Evolutionary conservation across 2,797 vertebrate species (phyloP), one percentile per base, ranked within the genome.

Genomic region (Lacerta agilis): DNA sequence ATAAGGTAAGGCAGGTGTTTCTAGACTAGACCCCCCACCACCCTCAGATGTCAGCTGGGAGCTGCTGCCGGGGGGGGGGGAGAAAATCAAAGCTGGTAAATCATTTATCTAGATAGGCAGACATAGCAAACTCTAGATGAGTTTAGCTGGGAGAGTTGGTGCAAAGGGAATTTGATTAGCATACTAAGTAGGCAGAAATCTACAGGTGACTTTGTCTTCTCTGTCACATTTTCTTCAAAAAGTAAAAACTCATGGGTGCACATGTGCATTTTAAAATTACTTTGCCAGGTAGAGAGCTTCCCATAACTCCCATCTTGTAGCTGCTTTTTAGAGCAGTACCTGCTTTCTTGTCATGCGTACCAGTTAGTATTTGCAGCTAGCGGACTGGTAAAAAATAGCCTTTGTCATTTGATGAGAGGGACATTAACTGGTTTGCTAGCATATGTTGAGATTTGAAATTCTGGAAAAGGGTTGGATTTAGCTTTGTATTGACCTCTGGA

Each of bases 11-110:
- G 18, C 58, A 79, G 78, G 77, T 88, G 82, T 85, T 73, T 38
- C 58, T 38, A 89, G 81, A 41, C 17, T 43, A 85, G 78, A 81
- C 58, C 78, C 67, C 58, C 78, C 67, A 73, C 78, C 41, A 72
- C 18, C 64, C 41, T 85, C 69, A 85, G 38, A 36, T 85, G 69
- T 88, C 78, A 58, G n/a, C 71, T 81, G 69, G 23, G 38, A 55
- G n/a, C 33, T 38, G 18, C 41, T 86, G 58, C 58, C 23, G 55
- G 71, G 73, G 87, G 41, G 2, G 11, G 13, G 15, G 4, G 81
- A 67, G 81, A 67, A 86, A 87, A 76, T 41, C 27, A 76, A 58
- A 81, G 27, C 78, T 86, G 83, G 83, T 89, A 85, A 89, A 89
- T 89, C 71, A 89, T 89, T 88, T 82, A 81, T 86, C 43, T 80